Evolutionary conservation across 2,888 invertebrate species (phyloP).

Genomic region (Volucella inflata): DNA sequence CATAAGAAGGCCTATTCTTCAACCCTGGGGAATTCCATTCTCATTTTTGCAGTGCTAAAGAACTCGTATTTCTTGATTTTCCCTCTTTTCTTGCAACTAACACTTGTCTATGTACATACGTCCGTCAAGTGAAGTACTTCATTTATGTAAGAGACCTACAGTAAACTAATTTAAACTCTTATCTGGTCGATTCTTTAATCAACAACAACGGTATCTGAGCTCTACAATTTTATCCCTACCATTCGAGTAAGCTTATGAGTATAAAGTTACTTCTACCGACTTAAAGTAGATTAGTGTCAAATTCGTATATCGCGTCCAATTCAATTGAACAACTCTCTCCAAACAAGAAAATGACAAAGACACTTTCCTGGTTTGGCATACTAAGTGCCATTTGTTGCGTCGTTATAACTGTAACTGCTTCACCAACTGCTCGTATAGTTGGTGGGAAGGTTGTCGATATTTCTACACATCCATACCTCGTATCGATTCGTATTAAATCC

Average conservation of each 20-base stretch:
- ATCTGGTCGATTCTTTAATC: conserved; percentile 39
- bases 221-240: neutral
- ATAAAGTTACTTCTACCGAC: neutral
- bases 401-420: conserved; percentile 3
- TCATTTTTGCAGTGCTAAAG: too few relatives aligned
- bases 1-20: too few relatives aligned
- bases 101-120: too few relatives aligned
- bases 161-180: neutral
- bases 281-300: conserved; percentile 17
- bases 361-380: neutral
- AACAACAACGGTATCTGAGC: neutral
- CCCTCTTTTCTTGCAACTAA: too few relatives aligned
- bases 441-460: conserved; percentile 78
- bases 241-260: neutral
- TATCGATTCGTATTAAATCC: conserved; percentile 78
- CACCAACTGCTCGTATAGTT: conserved; percentile 78
- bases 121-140: too few relatives aligned
- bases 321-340: neutral
- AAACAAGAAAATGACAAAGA: conserved; percentile 24
- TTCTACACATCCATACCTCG: conserved; percentile 78
- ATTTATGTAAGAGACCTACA: too few relatives aligned
- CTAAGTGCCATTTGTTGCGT: neutral
- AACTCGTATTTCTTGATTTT: too few relatives aligned
- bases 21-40: too few relatives aligned
- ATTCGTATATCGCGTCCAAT: neutral